phyloP scores from a whole-genome alignment of 2,888 invertebrate species.

The Pristionchus arcanus region DNA sequence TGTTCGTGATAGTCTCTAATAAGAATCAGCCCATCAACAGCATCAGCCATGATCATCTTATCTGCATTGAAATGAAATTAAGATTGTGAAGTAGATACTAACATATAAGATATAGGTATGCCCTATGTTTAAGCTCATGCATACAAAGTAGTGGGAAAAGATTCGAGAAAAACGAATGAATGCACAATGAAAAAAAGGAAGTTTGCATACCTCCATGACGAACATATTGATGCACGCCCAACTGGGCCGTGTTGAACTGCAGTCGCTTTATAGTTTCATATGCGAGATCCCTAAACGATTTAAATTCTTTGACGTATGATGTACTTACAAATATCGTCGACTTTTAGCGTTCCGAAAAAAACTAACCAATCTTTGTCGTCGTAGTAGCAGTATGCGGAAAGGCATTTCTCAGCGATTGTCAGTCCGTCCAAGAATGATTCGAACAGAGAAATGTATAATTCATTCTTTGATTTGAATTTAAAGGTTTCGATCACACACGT shows the following conservation, averaged over 20 bases:
- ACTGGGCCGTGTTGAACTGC: neutral
- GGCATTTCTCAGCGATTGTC: neutral
- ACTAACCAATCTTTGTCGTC: neutral
- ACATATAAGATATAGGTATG: neutral
- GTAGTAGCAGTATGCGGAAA: neutral
- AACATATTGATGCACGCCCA: neutral
- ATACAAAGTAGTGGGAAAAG: no score
- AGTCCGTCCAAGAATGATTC: neutral
- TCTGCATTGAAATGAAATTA: neutral
- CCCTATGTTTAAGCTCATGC: no score
- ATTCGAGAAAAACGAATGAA: no score
- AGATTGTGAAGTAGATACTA: no score
- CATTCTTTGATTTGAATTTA: neutral
- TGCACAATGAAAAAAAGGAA: no score
- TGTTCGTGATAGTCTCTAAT: neutral
- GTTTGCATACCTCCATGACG: neutral
- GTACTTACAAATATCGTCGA: neutral
- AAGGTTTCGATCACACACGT: neutral
- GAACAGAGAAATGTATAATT: neutral
- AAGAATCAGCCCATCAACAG: neutral
- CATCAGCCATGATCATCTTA: neutral
- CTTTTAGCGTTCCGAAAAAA: neutral
- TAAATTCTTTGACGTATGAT: neutral
- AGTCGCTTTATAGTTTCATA: neutral
- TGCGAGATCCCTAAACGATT: neutral